Percentiles rank a stretch among this genome's conserved stretches.
These are phyloP conservation scores for Apodemia hepburni DNA, from an alignment of 2,888 invertebrate species.

Conservation along the genomic window DNA sequence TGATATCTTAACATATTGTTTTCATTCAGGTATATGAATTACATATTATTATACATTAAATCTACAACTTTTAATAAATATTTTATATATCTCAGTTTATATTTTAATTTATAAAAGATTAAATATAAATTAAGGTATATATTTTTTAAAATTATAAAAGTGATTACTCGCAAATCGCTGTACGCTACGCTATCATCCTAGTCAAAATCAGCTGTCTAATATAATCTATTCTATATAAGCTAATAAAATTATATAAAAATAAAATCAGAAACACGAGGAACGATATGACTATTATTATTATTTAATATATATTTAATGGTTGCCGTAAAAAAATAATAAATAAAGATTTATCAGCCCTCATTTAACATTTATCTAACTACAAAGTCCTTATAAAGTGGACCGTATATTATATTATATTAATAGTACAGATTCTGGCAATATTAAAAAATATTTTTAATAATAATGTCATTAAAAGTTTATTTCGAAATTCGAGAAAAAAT, in stretches of 20 bases:
- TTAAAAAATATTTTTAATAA: constrained; percentile 2
- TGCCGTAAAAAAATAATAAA: constrained; percentile 46
- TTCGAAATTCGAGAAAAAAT: constrained; percentile 3
- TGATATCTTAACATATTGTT: no score
- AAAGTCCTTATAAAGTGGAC: constrained; percentile 14
- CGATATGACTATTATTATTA: constrained; percentile 11
- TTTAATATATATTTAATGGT: constrained; percentile 10
- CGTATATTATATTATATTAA: background rate
- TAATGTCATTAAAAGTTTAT: constrained; percentile 6
- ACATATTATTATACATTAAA: no score
- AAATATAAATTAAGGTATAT: no score
- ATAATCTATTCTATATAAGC: constrained; percentile 12
- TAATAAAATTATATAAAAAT: constrained; percentile 13
- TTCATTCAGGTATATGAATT: no score
- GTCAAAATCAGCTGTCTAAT: constrained; percentile 12
- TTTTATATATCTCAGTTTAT: no score
- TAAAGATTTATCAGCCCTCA: constrained; percentile 38
- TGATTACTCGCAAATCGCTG: background rate
- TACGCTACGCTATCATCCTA: constrained; percentile 2
- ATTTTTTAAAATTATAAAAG: no score
- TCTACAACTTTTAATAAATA: no score
- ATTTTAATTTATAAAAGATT: no score
- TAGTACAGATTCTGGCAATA: constrained; percentile 15
- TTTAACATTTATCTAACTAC: constrained; percentile 34
- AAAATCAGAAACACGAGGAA: constrained; percentile 14